A percentile compares a stretch with the other conserved stretches of the same genome.
Conservation (phyloP, 2,888 invertebrate genomes). For the Lycophotia porphyrea region DNA sequence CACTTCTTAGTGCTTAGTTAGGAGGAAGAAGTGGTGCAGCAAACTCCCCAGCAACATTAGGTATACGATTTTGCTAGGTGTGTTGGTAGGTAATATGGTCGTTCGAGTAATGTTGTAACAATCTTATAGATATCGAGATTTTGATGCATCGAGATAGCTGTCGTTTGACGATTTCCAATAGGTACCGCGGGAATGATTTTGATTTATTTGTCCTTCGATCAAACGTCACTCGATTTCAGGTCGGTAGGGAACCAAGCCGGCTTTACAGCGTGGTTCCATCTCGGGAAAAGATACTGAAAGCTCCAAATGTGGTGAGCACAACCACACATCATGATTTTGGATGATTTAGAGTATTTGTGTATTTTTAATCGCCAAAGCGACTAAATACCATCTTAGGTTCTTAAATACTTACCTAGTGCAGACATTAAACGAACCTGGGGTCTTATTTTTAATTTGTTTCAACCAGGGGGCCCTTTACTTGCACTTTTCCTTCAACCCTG, state of each 20-base stretch:
- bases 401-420: conserved; percentile 10
- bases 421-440: conserved; percentile 45
- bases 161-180: background rate
- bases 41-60: background rate
- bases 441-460: conserved; percentile 56
- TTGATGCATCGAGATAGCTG: background rate
- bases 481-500: conserved; percentile 82
- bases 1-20: background rate
- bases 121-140: background rate
- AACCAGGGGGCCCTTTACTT: conserved; percentile 85
- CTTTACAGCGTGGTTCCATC: background rate
- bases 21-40: background rate
- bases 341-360: background rate
- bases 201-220: background rate
- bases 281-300: background rate
- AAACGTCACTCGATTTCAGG: background rate
- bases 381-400: background rate
- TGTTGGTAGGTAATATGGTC: too few relatives aligned
- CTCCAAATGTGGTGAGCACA: background rate
- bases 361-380: background rate
- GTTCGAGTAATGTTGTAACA: background rate
- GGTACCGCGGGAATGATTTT: background rate
- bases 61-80: background rate
- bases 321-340: background rate
- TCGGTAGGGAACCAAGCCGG: background rate